Percentiles rank a stretch among this genome's conserved stretches.
Evolutionary conservation across 2,797 vertebrate species (phyloP).

Genomic region (Hyperoplus immaculatus): DNA sequence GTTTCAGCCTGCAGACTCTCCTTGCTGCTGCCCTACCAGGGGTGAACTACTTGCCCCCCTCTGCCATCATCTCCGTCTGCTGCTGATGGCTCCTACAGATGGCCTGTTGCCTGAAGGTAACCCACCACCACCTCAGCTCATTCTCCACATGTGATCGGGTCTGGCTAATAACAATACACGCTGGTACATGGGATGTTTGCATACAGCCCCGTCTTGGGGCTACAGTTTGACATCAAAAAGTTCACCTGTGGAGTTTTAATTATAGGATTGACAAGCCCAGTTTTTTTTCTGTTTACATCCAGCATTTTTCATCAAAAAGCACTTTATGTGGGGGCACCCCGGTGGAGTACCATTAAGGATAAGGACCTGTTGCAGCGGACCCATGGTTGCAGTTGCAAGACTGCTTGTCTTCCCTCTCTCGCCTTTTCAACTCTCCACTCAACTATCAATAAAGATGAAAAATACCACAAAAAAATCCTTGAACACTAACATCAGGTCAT

Average conservation of each 20-base stretch:
- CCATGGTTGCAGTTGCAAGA: too few relatives aligned
- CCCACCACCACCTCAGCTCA: constrained; percentile 31
- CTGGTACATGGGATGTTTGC: constrained; percentile 21
- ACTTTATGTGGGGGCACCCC: too few relatives aligned
- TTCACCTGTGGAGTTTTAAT: constrained; percentile 21
- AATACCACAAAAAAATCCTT: too few relatives aligned
- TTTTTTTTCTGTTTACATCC: background rate
- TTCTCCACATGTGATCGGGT: constrained; percentile 50
- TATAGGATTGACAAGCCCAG: background rate
- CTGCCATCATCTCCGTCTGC: constrained; percentile 22
- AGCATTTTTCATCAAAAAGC: background rate
- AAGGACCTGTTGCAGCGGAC: too few relatives aligned
- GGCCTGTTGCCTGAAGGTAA: constrained; percentile 60
- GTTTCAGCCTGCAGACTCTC: background rate
- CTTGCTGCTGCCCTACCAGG: constrained; percentile 8
- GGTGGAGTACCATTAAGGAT: too few relatives aligned
- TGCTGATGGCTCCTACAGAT: constrained; percentile 63
- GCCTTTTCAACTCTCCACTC: too few relatives aligned
- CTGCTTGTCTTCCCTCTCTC: too few relatives aligned
- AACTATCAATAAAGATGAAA: too few relatives aligned
- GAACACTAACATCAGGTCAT: too few relatives aligned
- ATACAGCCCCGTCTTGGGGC: background rate
- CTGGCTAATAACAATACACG: constrained; percentile 62
- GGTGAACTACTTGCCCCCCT: constrained; percentile 1
- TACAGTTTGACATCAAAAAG: constrained; percentile 48